Base-by-base conservation (phyloP, 2,888 invertebrate genomes). In the Hartigia nigra region DNA sequence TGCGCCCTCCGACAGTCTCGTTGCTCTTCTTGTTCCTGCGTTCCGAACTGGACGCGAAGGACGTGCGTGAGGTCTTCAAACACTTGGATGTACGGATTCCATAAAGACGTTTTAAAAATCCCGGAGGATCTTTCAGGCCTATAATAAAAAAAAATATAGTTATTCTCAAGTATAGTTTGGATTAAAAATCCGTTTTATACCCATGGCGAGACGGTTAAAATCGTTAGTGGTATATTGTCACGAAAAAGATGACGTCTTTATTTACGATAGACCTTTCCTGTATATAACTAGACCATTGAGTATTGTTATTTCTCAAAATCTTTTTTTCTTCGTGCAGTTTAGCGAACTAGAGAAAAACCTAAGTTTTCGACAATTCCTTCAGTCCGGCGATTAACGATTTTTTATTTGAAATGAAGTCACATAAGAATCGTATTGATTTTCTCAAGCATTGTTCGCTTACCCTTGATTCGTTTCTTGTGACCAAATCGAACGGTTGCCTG, bases 141-240 rank as follows among this genome's bases (percentile, higher is more conserved):
- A 34, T 34, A 3, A 3, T 34, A 55, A 23, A 55, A 55, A 39
- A 23, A 55, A 55, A 55, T 55, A 14, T 23, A 9, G 55, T 55
- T 55, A 55, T 14, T 23, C 39, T 39, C 39, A 23, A 39, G 39
- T 23, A 39, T 39, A 39, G 9, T 23, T 55, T 23, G 23, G 23
- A 55, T 23, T 23, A 55, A 9, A 55, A 55, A 55, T 55, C 9
- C 23, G 23, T 55, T 55, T 55, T 55, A 55, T 23, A 23, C 9
- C 9, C 55, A 55, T 1, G 1, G 23, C 23, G 23, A 81, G 84
- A 82, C 82, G 78, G 82, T 69, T 74, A 76, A 78, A 78, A 81
- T 87, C 85, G 85, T 87, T 87, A 88, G 82, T 80, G 74, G 34
- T 39, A 75, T 81, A 87, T 87, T 87, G 87, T 85, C 76, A 79